phyloP scores from a whole-genome alignment of 2,888 invertebrate genomes.

The Therioaphis trifolii region DNA sequence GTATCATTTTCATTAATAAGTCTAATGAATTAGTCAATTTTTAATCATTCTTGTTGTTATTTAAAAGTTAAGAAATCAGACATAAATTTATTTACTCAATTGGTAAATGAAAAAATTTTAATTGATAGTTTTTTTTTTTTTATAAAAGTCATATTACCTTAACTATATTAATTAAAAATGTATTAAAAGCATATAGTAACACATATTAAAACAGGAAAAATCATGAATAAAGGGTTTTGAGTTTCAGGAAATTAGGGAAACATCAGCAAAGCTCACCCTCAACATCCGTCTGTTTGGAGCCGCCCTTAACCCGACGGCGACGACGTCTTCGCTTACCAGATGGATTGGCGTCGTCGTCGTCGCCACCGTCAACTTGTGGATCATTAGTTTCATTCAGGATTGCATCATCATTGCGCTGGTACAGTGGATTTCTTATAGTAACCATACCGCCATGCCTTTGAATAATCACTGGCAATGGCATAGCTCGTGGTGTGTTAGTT shows the following conservation, averaged over 20 bases:
- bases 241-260: slow-evolving; percentile 43
- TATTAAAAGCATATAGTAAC: neutral
- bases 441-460: slow-evolving; percentile 81
- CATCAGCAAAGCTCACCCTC: slow-evolving; percentile 62
- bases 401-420: slow-evolving; percentile 69
- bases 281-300: slow-evolving; percentile 67
- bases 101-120: slow-evolving; percentile 25
- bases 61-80: slow-evolving; percentile 21
- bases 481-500: slow-evolving; percentile 62
- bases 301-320: slow-evolving; percentile 67
- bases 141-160: slow-evolving; percentile 30
- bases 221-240: slow-evolving; percentile 13
- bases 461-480: slow-evolving; percentile 72
- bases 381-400: slow-evolving; percentile 61
- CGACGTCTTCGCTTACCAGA: slow-evolving; percentile 69
- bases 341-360: slow-evolving; percentile 68
- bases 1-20: neutral
- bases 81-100: slow-evolving; percentile 9
- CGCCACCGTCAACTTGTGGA: slow-evolving; percentile 65
- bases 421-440: slow-evolving; percentile 81
- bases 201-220: slow-evolving; percentile 6
- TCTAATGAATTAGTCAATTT: slow-evolving; percentile 17
- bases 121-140: neutral
- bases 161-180: slow-evolving; percentile 5
- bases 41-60: slow-evolving; percentile 13